Base-by-base conservation (phyloP, 2,113 vertebrate species). In the Ibidorhyncha struthersii region DNA sequence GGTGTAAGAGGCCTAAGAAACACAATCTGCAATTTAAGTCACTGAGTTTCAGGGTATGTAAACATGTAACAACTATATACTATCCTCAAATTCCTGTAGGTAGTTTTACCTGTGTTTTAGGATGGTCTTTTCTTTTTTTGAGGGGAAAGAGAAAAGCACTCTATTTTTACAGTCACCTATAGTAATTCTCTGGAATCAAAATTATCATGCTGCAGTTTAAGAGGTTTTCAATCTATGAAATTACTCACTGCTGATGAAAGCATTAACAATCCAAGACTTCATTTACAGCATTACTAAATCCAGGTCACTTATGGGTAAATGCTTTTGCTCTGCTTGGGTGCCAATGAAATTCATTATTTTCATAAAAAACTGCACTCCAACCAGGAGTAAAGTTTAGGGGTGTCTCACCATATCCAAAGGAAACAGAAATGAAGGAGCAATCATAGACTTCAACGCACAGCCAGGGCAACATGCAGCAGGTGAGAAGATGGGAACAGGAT, bases 201-300 rank as follows among this genome's bases (percentile, higher is more conserved):
- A 86, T 73, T 21, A 93, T 12, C 6, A 3, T 26, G 53, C 23
- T 26, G 53, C 23, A 78, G 16, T 74, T 90, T 65, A 71, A 72
- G 45, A 95, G 73, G 70, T 94, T 96, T 85, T 93, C 61, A 82
- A 14, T 86, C 72, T 85, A 58, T 18, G 32, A 70, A 67, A 91
- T 93, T 90, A 86, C 34, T 90, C 84, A 86, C 41, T 69, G 78
- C 77, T 90, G 72, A 96, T 91, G 77, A 95, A 91, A 93, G 62
- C 41, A 93, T 34, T 90, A 96, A 80, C 53, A 81, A 82, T 41
- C 61, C 89, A 91, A 97, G 58, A 65, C 59, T 79, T 82, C 78
- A 90, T 45, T 90, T 92, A 82, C 2, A 36, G 82, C 66, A 73
- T 52, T 88, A 82, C 92, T 82, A 81, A 86, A 91, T 82, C 90